Evolutionary conservation across 1,140 invertebrate genomes (phyloP).

Genomic region (Caenorhabditis remanei): DNA sequence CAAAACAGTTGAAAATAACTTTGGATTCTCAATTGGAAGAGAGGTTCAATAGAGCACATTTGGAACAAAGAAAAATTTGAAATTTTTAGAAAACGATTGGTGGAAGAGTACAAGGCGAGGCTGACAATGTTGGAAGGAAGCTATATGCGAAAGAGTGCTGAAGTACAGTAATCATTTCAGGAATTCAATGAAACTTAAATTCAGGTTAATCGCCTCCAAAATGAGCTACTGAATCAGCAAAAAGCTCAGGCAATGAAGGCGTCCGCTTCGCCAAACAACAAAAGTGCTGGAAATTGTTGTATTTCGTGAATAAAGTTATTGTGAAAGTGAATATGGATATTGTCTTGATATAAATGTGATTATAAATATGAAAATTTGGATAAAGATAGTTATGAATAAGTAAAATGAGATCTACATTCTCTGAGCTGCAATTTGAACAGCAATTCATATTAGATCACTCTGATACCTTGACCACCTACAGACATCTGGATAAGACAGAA

Average conservation of each 20-base stretch:
- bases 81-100: conserved; percentile 10
- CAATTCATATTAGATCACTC: too few relatives aligned
- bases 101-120: conserved; percentile 9
- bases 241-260: not conserved
- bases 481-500: too few relatives aligned
- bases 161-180: not conserved
- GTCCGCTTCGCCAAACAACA: not conserved
- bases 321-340: not conserved
- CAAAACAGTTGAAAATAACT: conserved; percentile 23
- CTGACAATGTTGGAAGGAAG: conserved; percentile 14
- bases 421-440: too few relatives aligned
- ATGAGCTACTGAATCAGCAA: not conserved
- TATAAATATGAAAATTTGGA: too few relatives aligned
- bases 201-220: conserved; percentile 1
- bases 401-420: too few relatives aligned
- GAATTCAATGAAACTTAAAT: not conserved
- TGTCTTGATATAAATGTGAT: not conserved
- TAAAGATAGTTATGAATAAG: too few relatives aligned
- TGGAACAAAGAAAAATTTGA: not conserved
- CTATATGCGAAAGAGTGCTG: conserved; percentile 41
- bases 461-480: too few relatives aligned
- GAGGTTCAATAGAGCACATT: not conserved
- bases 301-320: not conserved
- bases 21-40: conserved; percentile 21
- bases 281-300: not conserved